phyloP scores from a whole-genome alignment of 53 echinoderm and acorn worm genomes.

The Temnopleurus reevesii region DNA sequence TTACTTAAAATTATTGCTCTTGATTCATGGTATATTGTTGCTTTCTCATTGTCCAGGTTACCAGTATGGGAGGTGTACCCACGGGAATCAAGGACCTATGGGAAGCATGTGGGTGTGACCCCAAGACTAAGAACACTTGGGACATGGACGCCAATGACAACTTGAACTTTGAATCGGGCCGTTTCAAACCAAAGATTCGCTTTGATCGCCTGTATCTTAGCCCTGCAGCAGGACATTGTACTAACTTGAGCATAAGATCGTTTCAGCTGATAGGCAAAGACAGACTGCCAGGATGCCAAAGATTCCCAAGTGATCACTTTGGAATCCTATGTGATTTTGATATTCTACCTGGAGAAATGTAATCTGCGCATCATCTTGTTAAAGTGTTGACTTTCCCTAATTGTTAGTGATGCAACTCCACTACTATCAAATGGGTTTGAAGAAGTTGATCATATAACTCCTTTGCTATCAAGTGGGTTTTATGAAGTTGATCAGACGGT shows the following conservation, averaged over 20 bases:
- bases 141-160: constrained; percentile 79
- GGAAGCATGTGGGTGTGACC: constrained; percentile 67
- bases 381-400: no score
- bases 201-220: constrained; percentile 81
- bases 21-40: neutral
- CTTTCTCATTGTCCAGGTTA: constrained; percentile 54
- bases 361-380: no score
- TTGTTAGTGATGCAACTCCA: no score
- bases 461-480: no score
- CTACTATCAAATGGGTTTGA: no score
- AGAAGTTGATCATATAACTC: no score
- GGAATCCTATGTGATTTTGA: constrained; percentile 64
- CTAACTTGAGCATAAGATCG: constrained; percentile 29
- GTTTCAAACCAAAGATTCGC: constrained; percentile 68
- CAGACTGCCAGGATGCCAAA: constrained; percentile 65
- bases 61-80: constrained; percentile 59
- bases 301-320: constrained; percentile 93
- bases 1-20: no score
- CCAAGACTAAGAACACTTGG: constrained; percentile 73
- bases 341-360: constrained; percentile 37
- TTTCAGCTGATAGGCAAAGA: constrained; percentile 77
- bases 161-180: constrained; percentile 49
- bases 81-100: constrained; percentile 70
- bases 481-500: no score
- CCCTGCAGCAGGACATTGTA: constrained; percentile 48